Evolutionary conservation across 2,888 invertebrate genomes (phyloP), one percentile per base, ranked within the genome.

Genomic region (Tipula lateralis): DNA sequence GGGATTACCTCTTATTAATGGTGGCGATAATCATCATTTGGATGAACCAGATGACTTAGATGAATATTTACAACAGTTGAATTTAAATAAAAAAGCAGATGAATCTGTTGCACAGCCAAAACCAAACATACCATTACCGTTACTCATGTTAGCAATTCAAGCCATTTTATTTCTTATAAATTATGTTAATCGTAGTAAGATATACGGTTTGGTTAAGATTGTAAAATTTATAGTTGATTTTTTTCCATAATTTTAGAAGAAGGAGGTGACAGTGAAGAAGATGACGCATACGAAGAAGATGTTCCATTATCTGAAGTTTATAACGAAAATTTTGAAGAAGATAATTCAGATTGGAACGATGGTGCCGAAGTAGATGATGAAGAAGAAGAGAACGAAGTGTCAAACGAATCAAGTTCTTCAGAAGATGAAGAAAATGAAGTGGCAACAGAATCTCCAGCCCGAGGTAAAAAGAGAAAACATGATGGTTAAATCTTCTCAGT

Each of bases 401-500:
- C 91, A 85, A 91, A 90, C 85, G 91, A 89, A 29, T 89, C 88
- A 82, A 90, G 89, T 84, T 83, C 32, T 85, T 80, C 86, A 84
- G 91, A 91, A 50, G 90, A 89, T 16, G 89, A 87, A 29, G 85
- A 90, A 30, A 90, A 86, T 66, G 84, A 90, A 90, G 85, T 91
- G 30, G 34, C 82, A 24, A 39, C 85, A 34, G 85, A 80, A 84
- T 89, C 92, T 87, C 91, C 93, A 87, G 92, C 92, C 85, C 91
- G 94, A 90, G 94, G 94, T 87, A 94, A 94, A 90, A 94, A 94
- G 89, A 92, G 94, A 92, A 94, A 94, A 91, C 92, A 92, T 88
- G 94, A 94, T 89, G 94, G 89, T 88, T 90, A 90, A 89, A 85
- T 36, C 16, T 16, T 66, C 24, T 66, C 36, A 83, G 29, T 83